A percentile compares a stretch with the other conserved stretches of the same genome.
phyloP scores from a whole-genome alignment of 2,797 vertebrate species.

The Hemitrygon akajei region DNA sequence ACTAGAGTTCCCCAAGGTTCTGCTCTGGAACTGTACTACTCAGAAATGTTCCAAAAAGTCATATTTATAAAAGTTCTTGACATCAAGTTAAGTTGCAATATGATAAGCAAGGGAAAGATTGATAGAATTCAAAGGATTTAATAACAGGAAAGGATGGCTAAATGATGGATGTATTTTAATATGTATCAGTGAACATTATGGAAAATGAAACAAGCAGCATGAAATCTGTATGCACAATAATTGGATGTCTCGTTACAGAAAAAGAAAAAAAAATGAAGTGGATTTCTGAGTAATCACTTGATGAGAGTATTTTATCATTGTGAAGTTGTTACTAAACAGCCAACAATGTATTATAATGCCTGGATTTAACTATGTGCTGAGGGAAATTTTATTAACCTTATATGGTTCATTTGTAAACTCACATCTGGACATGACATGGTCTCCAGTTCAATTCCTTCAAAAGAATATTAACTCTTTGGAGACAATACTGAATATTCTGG shows the following conservation, averaged over 20 bases:
- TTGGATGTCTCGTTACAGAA: neutral
- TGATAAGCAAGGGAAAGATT: neutral
- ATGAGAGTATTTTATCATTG: neutral
- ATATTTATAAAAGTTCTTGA: neutral
- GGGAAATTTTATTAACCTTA: constrained; percentile 9
- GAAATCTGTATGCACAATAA: neutral
- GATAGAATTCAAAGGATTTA: neutral
- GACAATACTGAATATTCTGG: neutral
- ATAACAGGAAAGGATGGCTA: neutral
- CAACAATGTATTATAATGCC: neutral
- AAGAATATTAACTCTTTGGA: neutral
- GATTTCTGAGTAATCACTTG: constrained; percentile 2
- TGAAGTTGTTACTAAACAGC: constrained; percentile 8
- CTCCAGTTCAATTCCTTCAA: neutral
- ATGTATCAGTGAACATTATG: neutral
- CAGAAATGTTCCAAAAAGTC: neutral
- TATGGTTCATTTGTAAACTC: neutral
- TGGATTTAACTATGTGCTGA: neutral
- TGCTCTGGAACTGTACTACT: neutral
- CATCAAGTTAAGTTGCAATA: neutral
- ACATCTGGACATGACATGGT: too few species aligned
- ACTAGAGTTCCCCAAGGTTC: neutral
- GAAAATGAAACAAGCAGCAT: neutral
- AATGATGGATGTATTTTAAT: constrained; percentile 1
- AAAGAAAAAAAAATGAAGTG: neutral